phyloP scores from a whole-genome alignment of 2,888 invertebrate species.

The Heliconius ismenius region DNA sequence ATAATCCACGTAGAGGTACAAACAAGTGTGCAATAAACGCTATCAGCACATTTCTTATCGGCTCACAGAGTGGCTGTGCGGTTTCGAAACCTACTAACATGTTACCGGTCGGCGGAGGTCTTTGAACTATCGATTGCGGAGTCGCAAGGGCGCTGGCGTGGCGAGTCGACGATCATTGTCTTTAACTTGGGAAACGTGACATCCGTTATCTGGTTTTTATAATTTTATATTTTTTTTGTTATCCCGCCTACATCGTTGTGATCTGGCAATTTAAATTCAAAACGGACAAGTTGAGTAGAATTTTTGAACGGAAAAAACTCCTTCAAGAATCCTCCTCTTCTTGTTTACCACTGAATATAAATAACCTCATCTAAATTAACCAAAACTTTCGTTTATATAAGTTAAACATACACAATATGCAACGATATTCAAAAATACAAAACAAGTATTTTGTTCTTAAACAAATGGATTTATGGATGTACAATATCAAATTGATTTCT shows the following conservation, averaged over 20 bases:
- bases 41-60: conserved; percentile 26
- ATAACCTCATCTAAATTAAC: not conserved
- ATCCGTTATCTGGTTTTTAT: conserved; percentile 39
- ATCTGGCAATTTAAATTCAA: not conserved
- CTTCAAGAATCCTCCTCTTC: not conserved
- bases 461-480: not conserved
- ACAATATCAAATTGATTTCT: not conserved
- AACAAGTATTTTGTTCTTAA: not conserved
- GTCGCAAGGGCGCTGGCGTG: conserved; percentile 41
- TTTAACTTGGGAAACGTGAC: conserved; percentile 40
- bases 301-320: conserved; percentile 1
- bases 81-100: conserved; percentile 55
- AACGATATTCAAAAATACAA: not conserved
- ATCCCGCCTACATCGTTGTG: conserved; percentile 1
- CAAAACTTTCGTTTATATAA: not conserved
- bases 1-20: not conserved
- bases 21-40: conserved; percentile 6
- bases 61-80: conserved; percentile 31
- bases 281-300: not conserved
- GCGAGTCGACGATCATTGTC: conserved; percentile 34
- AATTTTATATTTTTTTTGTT: conserved; percentile 8
- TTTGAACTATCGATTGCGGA: conserved; percentile 62
- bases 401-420: not conserved
- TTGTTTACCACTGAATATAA: not conserved
- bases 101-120: conserved; percentile 55